Evolutionary conservation across 2,888 invertebrate species (phyloP), one percentile per base, ranked within the genome.

Genomic region (Drosophila falleni): DNA sequence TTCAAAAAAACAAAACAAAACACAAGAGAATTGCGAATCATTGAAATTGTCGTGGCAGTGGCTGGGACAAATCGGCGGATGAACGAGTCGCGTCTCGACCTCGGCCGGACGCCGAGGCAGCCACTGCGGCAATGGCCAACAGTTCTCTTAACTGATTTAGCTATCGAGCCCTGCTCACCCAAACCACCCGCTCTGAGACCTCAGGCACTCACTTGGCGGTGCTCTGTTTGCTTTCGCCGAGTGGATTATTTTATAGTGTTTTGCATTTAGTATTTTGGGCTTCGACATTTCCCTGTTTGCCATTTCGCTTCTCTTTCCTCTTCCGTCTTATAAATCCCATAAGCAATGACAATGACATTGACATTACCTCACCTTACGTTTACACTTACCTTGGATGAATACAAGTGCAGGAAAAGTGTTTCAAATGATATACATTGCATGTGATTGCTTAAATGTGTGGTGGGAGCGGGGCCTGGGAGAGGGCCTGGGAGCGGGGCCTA

Each of bases 121-220:
- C 46, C 50, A 49, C 55, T 59, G 42, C 50, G 61, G 44, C 65
- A 55, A 63, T 68, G 58, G 74, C 61, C 71, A 77, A 68, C 54
- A 76, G 68, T 63, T 75, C 78, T 87, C 81, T 79, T 81, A 73
- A 63, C 71, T 74, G 74, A 87, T 85, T 79, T 85, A 79, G 79
- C 73, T 69, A 76, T 71, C 66, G 65, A 66, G 56, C 58, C 44
- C 47, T 35, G 54, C 60, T n/a, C 29, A 23, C 16, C 37, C n/a
- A 29, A 4, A 26, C 26, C 29, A 41, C 42, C 33, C 51, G 23
- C 62, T 50, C 42, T 46, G 26, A 58, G 19, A 15, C 63, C 49
- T 41, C 19, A 37, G 51, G 16, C 23, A 55, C 50, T 42, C 37
- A 16, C 11, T 37, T 56, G 50, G 13, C 19, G 61, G 16, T 46